Evolutionary conservation across 2,888 invertebrate species (phyloP).

Genomic region (Augochlorella aurata): DNA sequence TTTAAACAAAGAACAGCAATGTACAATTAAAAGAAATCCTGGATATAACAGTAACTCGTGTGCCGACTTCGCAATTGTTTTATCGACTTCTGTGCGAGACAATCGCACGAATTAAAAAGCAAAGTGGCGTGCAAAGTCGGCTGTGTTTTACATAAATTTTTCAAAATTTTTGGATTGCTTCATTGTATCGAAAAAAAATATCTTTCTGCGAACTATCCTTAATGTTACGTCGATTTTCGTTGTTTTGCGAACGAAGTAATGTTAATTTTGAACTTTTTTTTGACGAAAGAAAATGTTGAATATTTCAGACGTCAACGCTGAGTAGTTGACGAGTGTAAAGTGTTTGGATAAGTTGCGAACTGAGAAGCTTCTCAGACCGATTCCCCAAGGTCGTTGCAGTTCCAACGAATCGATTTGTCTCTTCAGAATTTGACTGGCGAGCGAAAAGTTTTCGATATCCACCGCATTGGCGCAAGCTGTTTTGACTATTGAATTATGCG

Average conservation of each 20-base stretch:
- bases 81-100: not conserved
- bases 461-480: constrained; percentile 15
- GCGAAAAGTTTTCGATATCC: not conserved
- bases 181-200: not conserved
- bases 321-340: not conserved
- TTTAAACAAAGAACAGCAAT: not conserved
- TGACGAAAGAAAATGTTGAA: not conserved
- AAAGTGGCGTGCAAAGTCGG: not conserved
- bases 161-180: not conserved
- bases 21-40: not conserved
- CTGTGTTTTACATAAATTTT: not conserved
- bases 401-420: constrained; percentile 11
- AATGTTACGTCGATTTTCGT: not conserved
- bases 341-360: constrained; percentile 2
- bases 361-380: not conserved
- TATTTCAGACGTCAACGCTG: not conserved
- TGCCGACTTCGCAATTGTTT: not conserved
- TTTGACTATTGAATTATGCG: constrained; percentile 8
- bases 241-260: not conserved
- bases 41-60: not conserved
- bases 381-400: not conserved
- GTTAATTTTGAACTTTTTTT: constrained; percentile 3
- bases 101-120: not conserved
- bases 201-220: not conserved
- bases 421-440: not conserved